Evolutionary conservation across 2,888 invertebrate genomes (phyloP), one percentile per base, ranked within the genome.

Genomic region (Melangyna quadrimaculata): DNA sequence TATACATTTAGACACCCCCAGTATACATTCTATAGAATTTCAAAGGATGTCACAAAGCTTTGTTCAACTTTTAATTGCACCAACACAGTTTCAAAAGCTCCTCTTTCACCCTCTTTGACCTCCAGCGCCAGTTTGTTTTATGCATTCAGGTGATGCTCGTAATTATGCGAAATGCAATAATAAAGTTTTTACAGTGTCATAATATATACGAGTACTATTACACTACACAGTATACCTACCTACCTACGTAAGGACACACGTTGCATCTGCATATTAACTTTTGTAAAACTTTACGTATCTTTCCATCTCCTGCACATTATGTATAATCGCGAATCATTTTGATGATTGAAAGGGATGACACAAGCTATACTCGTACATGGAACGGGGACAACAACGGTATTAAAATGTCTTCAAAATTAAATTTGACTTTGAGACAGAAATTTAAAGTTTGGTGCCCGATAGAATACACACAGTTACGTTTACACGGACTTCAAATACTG

Each of bases 151-250:
- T 78, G 78, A 82, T 65, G 77, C 67, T 82, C 59, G 78, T 65
- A 82, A 73, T 73, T 82, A 82, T 82, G 72, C 51, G 88, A 89
- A 90, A 90, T 90, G 90, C 88, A 91, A 90, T 91, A 91, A 91
- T 90, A 91, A 91, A 91, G 90, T 91, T 91, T 91, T 90, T 90
- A 91, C 91, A 91, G 90, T 91, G 90, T 91, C 45, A 45, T 45
- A 45, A 91, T 90, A 90, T 90, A 27, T 14, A 51, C n/a, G 51
- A 27, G 7, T 24, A 45, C n/a, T n/a, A n/a, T n/a, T n/a, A n/a
- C n/a, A n/a, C n/a, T n/a, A n/a, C n/a, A n/a, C n/a, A n/a, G n/a
- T n/a, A n/a, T n/a, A n/a, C n/a, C n/a, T 17, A 6, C n/a, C 6
- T 43, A n/a, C 2, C 90, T 90, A 89, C 89, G 19, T 35, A 69